A percentile compares a stretch with the other conserved stretches of the same genome.
These are phyloP conservation scores for Eurytoma californica DNA, from an alignment of 2,888 invertebrate genomes.

Conservation along the genomic window DNA sequence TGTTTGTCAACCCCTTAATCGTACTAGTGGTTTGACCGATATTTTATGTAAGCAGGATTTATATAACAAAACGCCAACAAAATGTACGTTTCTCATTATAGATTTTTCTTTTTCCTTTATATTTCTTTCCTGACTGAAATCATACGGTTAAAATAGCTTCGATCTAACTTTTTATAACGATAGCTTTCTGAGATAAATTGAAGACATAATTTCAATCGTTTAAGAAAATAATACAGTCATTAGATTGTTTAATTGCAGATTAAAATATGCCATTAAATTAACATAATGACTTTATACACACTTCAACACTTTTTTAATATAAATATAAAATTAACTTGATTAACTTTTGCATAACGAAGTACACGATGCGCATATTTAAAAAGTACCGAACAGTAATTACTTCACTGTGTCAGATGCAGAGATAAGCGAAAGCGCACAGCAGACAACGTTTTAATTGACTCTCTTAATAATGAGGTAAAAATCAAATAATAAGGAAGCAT, in stretches of 20 bases:
- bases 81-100: too few species aligned
- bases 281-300: slow-evolving; percentile 3
- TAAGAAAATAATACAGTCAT: too few species aligned
- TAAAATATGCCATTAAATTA: neutral
- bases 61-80: too few species aligned
- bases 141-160: too few species aligned
- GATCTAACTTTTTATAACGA: too few species aligned
- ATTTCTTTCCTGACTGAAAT: too few species aligned
- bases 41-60: too few species aligned
- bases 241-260: neutral
- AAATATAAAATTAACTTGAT: slow-evolving; percentile 2
- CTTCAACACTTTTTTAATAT: neutral
- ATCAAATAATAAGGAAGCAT: neutral
- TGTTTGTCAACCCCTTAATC: too few species aligned
- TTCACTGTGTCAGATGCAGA: neutral
- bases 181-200: too few species aligned
- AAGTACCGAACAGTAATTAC: neutral
- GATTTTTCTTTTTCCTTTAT: too few species aligned
- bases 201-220: too few species aligned
- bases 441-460: slow-evolving; percentile 1
- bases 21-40: too few species aligned
- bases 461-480: neutral
- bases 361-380: neutral
- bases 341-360: neutral
- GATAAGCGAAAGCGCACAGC: neutral